These are phyloP conservation scores for Leptodactylus fuscus DNA, from an alignment of 2,113 vertebrate genomes.

Conservation along the genomic window DNA sequence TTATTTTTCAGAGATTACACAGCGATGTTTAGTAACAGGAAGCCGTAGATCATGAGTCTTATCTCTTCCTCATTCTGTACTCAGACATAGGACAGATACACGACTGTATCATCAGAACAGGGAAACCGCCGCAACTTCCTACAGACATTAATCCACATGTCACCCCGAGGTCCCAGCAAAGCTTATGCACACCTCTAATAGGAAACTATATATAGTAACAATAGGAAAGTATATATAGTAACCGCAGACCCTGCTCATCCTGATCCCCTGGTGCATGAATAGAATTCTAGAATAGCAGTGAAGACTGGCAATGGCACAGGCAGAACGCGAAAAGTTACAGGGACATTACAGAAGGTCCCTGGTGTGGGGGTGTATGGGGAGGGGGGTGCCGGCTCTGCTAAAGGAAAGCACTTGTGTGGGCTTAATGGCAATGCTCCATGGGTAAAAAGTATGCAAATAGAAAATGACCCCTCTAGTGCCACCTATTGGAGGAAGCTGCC, in stretches of 20 bases:
- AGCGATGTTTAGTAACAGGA: constrained; percentile 26
- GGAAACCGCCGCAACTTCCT: not conserved
- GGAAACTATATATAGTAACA: not conserved
- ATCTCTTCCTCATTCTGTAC: constrained; percentile 37
- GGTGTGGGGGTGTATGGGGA: no score
- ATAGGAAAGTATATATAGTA: no score
- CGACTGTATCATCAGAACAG: not conserved
- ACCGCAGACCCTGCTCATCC: not conserved
- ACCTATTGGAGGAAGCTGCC: no score
- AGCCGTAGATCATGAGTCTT: constrained; percentile 23
- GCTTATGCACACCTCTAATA: not conserved
- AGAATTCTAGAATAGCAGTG: not conserved
- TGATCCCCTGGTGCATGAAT: not conserved
- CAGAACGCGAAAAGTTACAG: no score
- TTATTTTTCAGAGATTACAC: not conserved
- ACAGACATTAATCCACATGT: not conserved
- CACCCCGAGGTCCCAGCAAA: not conserved
- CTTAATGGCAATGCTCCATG: no score
- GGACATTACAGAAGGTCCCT: no score
- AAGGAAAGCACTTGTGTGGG: no score
- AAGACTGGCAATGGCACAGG: not conserved
- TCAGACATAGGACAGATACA: constrained; percentile 3
- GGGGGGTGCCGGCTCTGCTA: no score
- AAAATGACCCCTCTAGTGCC: no score
- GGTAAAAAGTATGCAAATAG: no score